Evolutionary conservation across 2,797 vertebrate genomes (phyloP).

Genomic region (Neostethus bicornis): DNA sequence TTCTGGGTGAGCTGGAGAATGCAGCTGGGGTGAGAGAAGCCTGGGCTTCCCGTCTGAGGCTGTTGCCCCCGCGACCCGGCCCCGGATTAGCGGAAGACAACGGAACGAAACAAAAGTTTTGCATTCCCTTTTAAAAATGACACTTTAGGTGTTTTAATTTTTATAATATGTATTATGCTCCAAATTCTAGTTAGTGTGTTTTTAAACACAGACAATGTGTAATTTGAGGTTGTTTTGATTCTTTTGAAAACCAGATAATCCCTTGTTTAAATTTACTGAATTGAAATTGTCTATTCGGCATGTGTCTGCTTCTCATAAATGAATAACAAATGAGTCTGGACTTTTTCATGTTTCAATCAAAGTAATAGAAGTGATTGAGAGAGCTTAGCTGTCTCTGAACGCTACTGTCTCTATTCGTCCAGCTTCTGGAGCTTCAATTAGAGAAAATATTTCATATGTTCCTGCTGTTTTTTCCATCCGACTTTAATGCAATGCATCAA

Average conservation of each 20-base stretch:
- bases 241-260: conserved; percentile 9
- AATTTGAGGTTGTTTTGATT: neutral
- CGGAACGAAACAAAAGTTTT: neutral
- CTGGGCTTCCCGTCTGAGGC: no score
- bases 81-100: no score
- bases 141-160: neutral
- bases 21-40: no score
- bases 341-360: conserved; percentile 47
- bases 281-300: neutral
- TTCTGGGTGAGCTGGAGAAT: no score
- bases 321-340: conserved; percentile 12
- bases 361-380: conserved; percentile 54
- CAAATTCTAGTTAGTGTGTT: no score
- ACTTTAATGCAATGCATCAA: conserved; percentile 53
- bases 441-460: conserved; percentile 15
- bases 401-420: neutral
- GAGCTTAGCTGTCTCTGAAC: neutral
- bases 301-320: neutral
- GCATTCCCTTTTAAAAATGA: neutral
- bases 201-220: neutral
- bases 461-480: conserved; percentile 47
- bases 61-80: no score
- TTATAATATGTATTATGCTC: neutral
- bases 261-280: neutral
- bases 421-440: neutral